Conservation (phyloP, 2,113 vertebrate genomes). For the Tyto alba region DNA sequence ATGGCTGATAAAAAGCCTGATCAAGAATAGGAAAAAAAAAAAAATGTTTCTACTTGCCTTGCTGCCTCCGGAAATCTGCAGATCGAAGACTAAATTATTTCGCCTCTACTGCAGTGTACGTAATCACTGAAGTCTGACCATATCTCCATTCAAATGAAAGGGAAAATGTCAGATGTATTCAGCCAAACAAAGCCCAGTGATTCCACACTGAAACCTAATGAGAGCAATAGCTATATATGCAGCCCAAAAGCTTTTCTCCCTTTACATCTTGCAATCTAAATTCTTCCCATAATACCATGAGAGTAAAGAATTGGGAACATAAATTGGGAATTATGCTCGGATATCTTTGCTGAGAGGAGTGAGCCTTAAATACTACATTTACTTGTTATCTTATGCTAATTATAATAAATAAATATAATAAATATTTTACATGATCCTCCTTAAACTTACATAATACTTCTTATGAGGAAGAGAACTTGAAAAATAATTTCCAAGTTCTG, state of each 20-base stretch:
- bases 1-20: constrained; percentile 52
- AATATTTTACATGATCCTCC: neutral
- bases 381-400: neutral
- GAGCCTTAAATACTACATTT: neutral
- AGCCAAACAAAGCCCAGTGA: constrained; percentile 2
- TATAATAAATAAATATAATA: neutral
- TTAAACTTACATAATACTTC: neutral
- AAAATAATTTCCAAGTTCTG: neutral
- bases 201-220: neutral
- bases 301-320: neutral
- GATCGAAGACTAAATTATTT: constrained; percentile 7
- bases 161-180: neutral
- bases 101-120: neutral
- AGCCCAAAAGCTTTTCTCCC: neutral
- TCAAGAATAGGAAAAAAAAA: neutral
- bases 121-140: constrained; percentile 1
- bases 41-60: constrained; percentile 31
- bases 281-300: neutral
- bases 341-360: neutral
- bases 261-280: neutral
- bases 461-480: neutral
- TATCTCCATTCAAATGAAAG: neutral
- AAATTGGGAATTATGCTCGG: neutral
- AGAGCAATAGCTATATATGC: neutral
- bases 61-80: neutral